phyloP scores from a whole-genome alignment of 2,888 invertebrate species.

The Ametastegia equiseti region DNA sequence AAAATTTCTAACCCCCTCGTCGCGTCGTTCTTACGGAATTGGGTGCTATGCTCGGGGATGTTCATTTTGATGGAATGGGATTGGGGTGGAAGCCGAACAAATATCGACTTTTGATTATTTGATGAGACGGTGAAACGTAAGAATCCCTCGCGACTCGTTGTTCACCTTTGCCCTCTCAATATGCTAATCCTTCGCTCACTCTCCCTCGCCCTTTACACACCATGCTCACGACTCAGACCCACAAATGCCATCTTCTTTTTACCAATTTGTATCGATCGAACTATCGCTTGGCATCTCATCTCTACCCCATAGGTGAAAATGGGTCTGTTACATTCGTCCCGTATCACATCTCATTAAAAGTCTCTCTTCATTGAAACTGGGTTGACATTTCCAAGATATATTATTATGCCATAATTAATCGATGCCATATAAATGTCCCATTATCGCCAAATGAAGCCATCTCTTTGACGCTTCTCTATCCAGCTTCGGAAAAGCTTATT shows the following conservation, averaged over 20 bases:
- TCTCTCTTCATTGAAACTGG: background rate
- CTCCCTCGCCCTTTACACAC: constrained; percentile 1
- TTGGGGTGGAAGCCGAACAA: constrained; percentile 54
- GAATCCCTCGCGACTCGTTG: constrained; percentile 60
- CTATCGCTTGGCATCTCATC: background rate
- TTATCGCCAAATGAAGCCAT: constrained; percentile 30
- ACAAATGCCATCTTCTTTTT: background rate
- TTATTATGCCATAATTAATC: constrained; percentile 34
- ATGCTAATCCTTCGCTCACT: constrained; percentile 57
- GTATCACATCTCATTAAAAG: background rate
- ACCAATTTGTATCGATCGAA: constrained; percentile 12
- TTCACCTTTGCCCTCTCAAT: constrained; percentile 61
- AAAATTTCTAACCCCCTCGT: constrained; percentile 24
- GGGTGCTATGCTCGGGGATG: constrained; percentile 4
- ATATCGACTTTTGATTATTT: constrained; percentile 70
- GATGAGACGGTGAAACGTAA: constrained; percentile 63
- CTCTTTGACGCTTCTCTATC: constrained; percentile 29
- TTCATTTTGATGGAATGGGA: constrained; percentile 38
- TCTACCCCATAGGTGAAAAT: no score
- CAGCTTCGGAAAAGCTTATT: constrained; percentile 9
- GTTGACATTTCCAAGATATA: background rate
- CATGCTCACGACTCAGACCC: background rate
- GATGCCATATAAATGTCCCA: constrained; percentile 28
- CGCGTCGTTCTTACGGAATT: background rate
- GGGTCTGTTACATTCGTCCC: background rate